A percentile compares a stretch with the other conserved stretches of the same genome.
Conservation (phyloP, 2,888 invertebrate genomes). For the Conomelus anceps region DNA sequence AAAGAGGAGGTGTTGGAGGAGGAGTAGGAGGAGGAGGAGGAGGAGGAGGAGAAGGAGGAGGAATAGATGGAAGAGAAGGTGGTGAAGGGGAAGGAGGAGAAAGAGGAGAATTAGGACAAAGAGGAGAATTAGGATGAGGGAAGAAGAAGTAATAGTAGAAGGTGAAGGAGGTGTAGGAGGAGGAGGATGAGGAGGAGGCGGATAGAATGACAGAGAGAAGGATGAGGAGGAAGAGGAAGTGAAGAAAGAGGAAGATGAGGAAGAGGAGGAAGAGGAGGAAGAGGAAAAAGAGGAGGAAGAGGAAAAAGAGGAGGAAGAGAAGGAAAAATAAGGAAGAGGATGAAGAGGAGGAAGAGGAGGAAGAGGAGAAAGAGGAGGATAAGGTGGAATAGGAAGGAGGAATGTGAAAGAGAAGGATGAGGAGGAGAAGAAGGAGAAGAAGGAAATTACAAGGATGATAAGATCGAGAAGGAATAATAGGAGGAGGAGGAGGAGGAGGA, state of each 20-base stretch:
- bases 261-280: not conserved
- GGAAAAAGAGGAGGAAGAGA: too few relatives aligned
- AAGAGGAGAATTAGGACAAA: not conserved
- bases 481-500: too few relatives aligned
- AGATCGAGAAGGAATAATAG: too few relatives aligned
- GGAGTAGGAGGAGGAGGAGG: not conserved
- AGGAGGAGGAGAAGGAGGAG: not conserved
- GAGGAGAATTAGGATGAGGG: too few relatives aligned
- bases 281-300: too few relatives aligned
- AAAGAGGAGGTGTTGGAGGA: not conserved
- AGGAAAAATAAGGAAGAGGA: too few relatives aligned
- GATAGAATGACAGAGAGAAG: not conserved
- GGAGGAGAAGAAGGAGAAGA: too few relatives aligned
- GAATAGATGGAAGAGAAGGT: not conserved
- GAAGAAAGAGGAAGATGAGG: not conserved
- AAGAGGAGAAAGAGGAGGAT: too few relatives aligned
- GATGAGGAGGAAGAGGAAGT: not conserved
- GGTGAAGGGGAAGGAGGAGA: not conserved
- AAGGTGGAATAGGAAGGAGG: too few relatives aligned
- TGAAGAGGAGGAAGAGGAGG: too few relatives aligned
- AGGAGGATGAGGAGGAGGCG: not conserved
- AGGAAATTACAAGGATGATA: too few relatives aligned
- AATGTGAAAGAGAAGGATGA: too few relatives aligned
- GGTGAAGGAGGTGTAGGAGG: not conserved
- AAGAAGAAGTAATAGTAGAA: not conserved